Evolutionary conservation across 2,888 invertebrate species (phyloP).

Genomic region (Epistrophella euchroma): DNA sequence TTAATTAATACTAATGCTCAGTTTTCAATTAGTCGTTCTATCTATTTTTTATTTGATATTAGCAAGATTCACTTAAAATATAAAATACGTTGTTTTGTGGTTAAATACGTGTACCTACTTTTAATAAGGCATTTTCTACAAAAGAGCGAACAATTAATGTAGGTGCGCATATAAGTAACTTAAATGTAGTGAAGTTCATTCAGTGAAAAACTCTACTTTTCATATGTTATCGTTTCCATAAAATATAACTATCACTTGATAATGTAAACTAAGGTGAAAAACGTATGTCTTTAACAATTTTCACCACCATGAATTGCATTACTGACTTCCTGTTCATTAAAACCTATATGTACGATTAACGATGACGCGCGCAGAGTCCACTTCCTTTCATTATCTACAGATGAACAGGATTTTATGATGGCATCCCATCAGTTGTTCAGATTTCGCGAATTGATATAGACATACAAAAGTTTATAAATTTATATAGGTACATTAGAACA

Average conservation of each 20-base stretch:
- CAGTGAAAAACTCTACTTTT: too few relatives aligned
- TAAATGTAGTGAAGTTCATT: too few relatives aligned
- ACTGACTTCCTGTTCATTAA: slow-evolving; percentile 25
- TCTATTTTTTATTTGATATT: too few relatives aligned
- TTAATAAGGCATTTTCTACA: too few relatives aligned
- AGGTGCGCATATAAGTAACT: too few relatives aligned
- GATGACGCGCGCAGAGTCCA: neutral
- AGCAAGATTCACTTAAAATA: too few relatives aligned
- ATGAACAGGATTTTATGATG: slow-evolving; percentile 33
- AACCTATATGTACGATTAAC: neutral
- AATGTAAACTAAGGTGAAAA: slow-evolving; percentile 20
- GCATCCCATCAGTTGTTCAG: neutral
- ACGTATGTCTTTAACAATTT: slow-evolving; percentile 55
- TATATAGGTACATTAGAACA: neutral
- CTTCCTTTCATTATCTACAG: slow-evolving; percentile 39
- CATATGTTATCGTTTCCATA: too few relatives aligned
- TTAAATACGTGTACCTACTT: too few relatives aligned
- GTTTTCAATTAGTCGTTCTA: too few relatives aligned
- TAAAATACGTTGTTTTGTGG: too few relatives aligned
- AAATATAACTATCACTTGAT: neutral
- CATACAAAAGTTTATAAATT: neutral
- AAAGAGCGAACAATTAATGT: too few relatives aligned
- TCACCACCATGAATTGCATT: slow-evolving; percentile 54
- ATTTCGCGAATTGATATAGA: neutral
- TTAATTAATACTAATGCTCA: too few relatives aligned